Evolutionary conservation across 2,888 invertebrate genomes (phyloP), one percentile per base, ranked within the genome.

Genomic region (Apamea crenata): DNA sequence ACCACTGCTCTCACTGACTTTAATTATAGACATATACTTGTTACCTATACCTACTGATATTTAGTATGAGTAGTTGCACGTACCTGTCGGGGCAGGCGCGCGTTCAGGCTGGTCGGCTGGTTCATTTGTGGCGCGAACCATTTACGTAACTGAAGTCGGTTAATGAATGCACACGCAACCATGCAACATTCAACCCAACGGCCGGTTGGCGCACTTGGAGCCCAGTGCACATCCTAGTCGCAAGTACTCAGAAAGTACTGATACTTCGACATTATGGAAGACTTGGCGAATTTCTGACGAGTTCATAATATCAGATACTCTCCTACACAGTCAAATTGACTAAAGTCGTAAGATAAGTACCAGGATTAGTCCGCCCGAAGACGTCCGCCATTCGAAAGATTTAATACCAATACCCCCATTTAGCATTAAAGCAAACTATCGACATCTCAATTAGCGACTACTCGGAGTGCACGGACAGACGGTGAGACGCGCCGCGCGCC

Each of bases 391-490:
- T 40, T 29, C 21, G 40, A 29, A 16, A 29, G 5, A 53, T 50
- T 69, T 14, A 14, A 47, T 32, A 47, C 12, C 21, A 68, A 47
- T 50, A 40, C n/a, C n/a, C 18, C n/a, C 78, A 56, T 56, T 59
- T 32, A 77, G 18, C n/a, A 77, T n/a, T n/a, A 53, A 40, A 53
- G 74, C 71, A 56, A 40, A 53, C 72, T 72, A 56, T 73, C 29
- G 44, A 56, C 81, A 53, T 63, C n/a, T 80, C 18, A 21, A 81
- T 53, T 71, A 80, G 78, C 63, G 36, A 16, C 14, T 21, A 69
- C 40, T 21, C 40, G 63, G 8, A 40, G 44, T 12, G 70, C n/a
- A 36, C 53, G 53, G 21, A 18, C 50, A 4, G 59, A 29, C 21
- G n/a, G n/a, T n/a, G n/a, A n/a, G 53, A n/a, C 29, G n/a, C n/a